Evolutionary conservation across 2,888 invertebrate genomes (phyloP), one percentile per base, ranked within the genome.

Genomic region (Pocota personata): DNA sequence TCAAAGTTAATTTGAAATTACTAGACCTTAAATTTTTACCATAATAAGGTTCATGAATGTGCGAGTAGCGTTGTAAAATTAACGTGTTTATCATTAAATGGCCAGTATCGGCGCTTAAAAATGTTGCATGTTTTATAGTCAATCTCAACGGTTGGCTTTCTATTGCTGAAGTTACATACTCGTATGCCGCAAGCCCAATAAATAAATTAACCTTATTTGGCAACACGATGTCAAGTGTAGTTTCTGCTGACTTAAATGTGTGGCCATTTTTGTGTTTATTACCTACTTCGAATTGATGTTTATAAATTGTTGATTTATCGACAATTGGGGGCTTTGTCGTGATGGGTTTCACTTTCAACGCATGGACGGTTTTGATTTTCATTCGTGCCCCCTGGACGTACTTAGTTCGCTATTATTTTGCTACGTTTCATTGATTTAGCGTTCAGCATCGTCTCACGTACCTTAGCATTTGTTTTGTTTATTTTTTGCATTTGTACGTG

Each of bases 161-260:
- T 32, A 52, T 1, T n/a, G 12, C 21, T 30, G 21, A 57, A 66
- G 27, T 43, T 52, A 43, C 40, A 27, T 69, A 69, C 52, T 35
- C 7, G n/a, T 35, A 35, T 60, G 46, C 19, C 35, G 43, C 43
- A 58, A 43, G 24, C 40, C 48, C 48, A 79, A 84, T 84, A 84
- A 79, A 79, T 64, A 84, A 84, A 84, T 84, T 80, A 80, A 80
- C 79, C 69, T 84, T 79, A 84, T 80, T 75, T 27, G 73, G 84
- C 43, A 48, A 43, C 58, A 52, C 64, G 62, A 57, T 80, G 75
- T 48, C 69, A 64, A 80, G 73, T 84, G 79, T 80, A 64, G 30
- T 58, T 84, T 75, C 48, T 75, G 84, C 79, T 79, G 75, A 79
- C 84, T 75, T 57, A 16, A 64, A 43, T 75, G 50, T 75, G 80